Conservation (phyloP, 2,888 invertebrate genomes). For the Mimas tiliae region DNA sequence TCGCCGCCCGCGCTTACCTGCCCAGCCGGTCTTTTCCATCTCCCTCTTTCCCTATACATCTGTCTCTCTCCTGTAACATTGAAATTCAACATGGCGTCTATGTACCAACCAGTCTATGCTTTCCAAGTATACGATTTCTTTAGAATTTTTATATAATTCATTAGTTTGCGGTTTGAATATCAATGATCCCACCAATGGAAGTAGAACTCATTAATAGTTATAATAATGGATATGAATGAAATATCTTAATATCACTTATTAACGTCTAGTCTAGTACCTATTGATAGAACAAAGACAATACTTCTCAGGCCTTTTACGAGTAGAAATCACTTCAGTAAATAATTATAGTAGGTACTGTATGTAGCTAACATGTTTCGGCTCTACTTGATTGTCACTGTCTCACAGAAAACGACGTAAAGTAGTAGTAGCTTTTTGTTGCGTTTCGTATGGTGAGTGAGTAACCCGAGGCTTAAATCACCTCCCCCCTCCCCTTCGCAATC, state of each 20-base stretch:
- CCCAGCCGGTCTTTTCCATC: constrained; percentile 60
- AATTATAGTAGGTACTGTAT: not conserved
- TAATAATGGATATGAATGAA: constrained; percentile 22
- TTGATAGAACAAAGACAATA: not conserved
- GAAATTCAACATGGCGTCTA: constrained; percentile 29
- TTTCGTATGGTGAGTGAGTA: too few relatives aligned
- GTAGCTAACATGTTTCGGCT: too few relatives aligned
- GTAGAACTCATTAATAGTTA: constrained; percentile 10
- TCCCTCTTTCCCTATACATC: constrained; percentile 38
- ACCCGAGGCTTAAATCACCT: too few relatives aligned
- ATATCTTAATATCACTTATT: not conserved
- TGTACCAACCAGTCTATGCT: constrained; percentile 32
- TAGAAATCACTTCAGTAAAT: not conserved
- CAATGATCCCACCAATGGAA: constrained; percentile 20
- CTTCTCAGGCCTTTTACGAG: not conserved
- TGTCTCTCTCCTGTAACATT: constrained; percentile 44
- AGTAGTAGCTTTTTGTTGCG: too few relatives aligned
- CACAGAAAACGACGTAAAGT: too few relatives aligned
- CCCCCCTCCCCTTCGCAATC: too few relatives aligned
- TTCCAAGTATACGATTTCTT: constrained; percentile 23
- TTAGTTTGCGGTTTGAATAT: constrained; percentile 25
- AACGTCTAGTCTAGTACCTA: not conserved
- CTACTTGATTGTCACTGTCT: too few relatives aligned
- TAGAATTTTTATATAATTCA: constrained; percentile 24
- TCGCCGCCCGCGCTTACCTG: constrained; percentile 59